Conservation (phyloP, 2,888 invertebrate genomes). For the Gasteruption jaculator region DNA sequence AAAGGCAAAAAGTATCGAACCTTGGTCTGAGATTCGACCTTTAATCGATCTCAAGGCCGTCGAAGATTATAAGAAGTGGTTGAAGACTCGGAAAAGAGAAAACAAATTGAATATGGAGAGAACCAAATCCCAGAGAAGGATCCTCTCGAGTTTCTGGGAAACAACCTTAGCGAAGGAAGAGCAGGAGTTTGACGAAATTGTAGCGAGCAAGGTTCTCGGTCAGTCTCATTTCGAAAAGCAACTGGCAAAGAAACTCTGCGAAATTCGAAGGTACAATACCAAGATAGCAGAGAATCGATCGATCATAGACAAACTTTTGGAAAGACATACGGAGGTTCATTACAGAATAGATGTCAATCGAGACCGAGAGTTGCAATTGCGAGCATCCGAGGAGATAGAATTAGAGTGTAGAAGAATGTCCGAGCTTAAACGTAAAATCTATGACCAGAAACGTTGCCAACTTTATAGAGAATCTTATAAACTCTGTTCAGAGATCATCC, state of each 20-base stretch:
- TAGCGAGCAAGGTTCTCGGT: slow-evolving; percentile 59
- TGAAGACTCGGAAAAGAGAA: slow-evolving; percentile 52
- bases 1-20: too few species aligned
- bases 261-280: slow-evolving; percentile 59
- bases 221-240: slow-evolving; percentile 65
- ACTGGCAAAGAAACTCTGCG: slow-evolving; percentile 61
- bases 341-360: slow-evolving; percentile 54
- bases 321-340: slow-evolving; percentile 51
- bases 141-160: slow-evolving; percentile 56
- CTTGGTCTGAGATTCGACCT: too few species aligned
- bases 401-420: slow-evolving; percentile 28
- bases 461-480: slow-evolving; percentile 36
- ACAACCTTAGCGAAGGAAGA: slow-evolving; percentile 56
- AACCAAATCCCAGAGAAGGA: slow-evolving; percentile 51
- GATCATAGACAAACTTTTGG: slow-evolving; percentile 54
- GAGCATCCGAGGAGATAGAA: slow-evolving; percentile 27
- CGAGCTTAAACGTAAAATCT: slow-evolving; percentile 56
- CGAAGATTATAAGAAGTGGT: slow-evolving; percentile 49
- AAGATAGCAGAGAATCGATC: slow-evolving; percentile 56
- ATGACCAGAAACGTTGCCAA: slow-evolving; percentile 46
- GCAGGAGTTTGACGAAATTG: slow-evolving; percentile 52
- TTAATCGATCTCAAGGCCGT: slow-evolving; percentile 23
- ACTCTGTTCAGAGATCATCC: slow-evolving; percentile 55
- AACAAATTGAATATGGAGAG: too few species aligned
- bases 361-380: slow-evolving; percentile 32